Evolutionary conservation across 2,113 vertebrate genomes (phyloP), one percentile per base, ranked within the genome.

Genomic region (Ptilonorhynchus violaceus): DNA sequence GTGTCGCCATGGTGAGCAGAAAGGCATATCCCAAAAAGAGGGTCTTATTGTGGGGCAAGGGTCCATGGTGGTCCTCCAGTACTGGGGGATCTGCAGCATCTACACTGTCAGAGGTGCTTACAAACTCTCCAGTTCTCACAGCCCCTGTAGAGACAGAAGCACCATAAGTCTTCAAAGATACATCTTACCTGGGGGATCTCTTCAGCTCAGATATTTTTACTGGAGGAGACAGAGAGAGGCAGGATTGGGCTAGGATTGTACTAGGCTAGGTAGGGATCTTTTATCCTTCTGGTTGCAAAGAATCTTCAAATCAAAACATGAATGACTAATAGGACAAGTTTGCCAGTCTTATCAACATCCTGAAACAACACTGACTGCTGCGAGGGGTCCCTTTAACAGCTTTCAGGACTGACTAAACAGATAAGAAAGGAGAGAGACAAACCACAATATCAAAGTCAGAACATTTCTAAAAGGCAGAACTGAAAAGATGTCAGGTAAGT

Each of bases 11-110:
- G 5, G 99, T 99, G 90, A 99, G 98, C 92, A 99, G 99, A 97
- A 99, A 99, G 49, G 99, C 99, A 63, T 99, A 99, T 73, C 99
- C 99, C 97, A 99, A 97, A 91, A 99, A 99, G 47, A 99, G 99
- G 6, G 99, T 98, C 33, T 98, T 95, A 93, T 98, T 99, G 55
- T 98, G 98, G 16, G 99, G 99, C 90, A 99, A 93, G 15, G 99
- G 99, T 5, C 99, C 99, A 39, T 98, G 98, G 15, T 97, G 98
- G 7, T 98, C 97, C 15, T 98, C 95, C 63, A 98, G 62, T 25
- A 98, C 96, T 15, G 93, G 64, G 5, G 97, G 89, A 60, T 97
- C 98, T 44, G 86, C 27, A 87, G 98, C 97, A 3, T 98, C 98
- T 46, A 97, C 98, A 52, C 98, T 98, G 88, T 98, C 98, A 30